Conservation (phyloP, 2,797 vertebrate species). For the Oreortyx pictus region DNA sequence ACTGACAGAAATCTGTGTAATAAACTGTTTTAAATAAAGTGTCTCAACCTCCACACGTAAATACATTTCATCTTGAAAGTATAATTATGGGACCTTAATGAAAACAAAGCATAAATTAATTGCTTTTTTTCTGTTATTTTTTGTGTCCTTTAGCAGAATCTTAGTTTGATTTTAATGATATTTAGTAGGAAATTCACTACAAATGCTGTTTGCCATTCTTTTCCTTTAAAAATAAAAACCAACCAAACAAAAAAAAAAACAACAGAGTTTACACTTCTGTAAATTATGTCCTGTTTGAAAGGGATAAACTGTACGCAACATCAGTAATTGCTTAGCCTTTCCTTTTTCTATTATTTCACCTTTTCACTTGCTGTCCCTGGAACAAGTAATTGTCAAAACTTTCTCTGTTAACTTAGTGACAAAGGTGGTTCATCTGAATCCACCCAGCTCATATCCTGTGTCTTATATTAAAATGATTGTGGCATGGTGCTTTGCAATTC, state of each 20-base stretch:
- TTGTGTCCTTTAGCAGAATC: conserved; percentile 30
- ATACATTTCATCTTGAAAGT: conserved; percentile 55
- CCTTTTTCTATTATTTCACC: not conserved
- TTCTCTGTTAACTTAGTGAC: not conserved
- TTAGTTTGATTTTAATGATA: conserved; percentile 55
- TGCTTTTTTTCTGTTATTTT: conserved; percentile 28
- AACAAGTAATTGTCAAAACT: not conserved
- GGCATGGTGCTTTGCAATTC: not conserved
- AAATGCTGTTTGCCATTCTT: not conserved
- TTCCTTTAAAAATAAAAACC: not conserved
- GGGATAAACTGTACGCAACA: not conserved
- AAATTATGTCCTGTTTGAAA: not conserved
- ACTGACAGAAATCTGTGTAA: conserved; percentile 20
- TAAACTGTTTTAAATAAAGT: conserved; percentile 47
- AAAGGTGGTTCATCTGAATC: not conserved
- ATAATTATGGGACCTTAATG: conserved; percentile 68
- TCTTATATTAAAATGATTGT: not conserved
- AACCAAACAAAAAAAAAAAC: not conserved
- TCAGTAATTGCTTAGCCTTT: not conserved
- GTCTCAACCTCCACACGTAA: conserved; percentile 2
- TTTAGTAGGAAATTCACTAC: not conserved
- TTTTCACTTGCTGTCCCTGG: not conserved
- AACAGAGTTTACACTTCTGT: not conserved
- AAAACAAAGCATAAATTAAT: conserved; percentile 71
- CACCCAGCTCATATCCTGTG: not conserved